A percentile compares a stretch with the other conserved stretches of the same genome.
phyloP scores from a whole-genome alignment of 37 sponge, comb jelly and placozoan genomes.

The Ianthella basta region DNA sequence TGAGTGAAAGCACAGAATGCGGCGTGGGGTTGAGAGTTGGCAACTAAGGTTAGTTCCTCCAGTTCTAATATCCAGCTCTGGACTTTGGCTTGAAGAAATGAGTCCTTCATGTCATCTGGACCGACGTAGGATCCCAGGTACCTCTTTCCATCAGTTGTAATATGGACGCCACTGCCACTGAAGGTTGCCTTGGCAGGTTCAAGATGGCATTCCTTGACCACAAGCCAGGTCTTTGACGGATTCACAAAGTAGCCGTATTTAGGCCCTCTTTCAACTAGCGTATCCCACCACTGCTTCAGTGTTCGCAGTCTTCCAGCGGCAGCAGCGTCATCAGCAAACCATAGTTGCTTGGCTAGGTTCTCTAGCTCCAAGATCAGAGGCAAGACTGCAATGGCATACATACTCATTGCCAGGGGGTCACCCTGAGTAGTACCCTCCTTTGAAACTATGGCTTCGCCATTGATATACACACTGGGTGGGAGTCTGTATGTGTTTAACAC shows the following conservation, averaged over 20 bases:
- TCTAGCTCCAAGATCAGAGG: conserved; percentile 48
- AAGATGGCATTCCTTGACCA: neutral
- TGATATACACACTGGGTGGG: conserved; percentile 28
- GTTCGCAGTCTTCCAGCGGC: neutral
- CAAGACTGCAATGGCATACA: conserved; percentile 49
- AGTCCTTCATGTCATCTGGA: neutral
- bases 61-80: too few species aligned
- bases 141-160: conserved; percentile 3
- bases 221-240: conserved; percentile 22
- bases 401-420: conserved; percentile 43
- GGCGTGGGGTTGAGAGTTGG: neutral
- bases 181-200: neutral
- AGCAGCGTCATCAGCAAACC: conserved; percentile 33
- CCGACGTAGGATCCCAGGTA: conserved; percentile 5
- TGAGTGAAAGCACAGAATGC: neutral
- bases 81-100: too few species aligned
- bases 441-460: conserved; percentile 43
- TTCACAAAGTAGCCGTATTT: too few species aligned
- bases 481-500: conserved; percentile 37
- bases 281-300: too few species aligned
- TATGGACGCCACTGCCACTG: neutral
- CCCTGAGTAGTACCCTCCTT: conserved; percentile 59
- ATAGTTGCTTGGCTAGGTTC: neutral
- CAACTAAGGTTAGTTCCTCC: too few species aligned
- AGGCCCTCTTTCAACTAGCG: too few species aligned